These are phyloP conservation scores for Gastrophysa polygoni DNA, from an alignment of 2,888 invertebrate genomes.

Conservation along the genomic window DNA sequence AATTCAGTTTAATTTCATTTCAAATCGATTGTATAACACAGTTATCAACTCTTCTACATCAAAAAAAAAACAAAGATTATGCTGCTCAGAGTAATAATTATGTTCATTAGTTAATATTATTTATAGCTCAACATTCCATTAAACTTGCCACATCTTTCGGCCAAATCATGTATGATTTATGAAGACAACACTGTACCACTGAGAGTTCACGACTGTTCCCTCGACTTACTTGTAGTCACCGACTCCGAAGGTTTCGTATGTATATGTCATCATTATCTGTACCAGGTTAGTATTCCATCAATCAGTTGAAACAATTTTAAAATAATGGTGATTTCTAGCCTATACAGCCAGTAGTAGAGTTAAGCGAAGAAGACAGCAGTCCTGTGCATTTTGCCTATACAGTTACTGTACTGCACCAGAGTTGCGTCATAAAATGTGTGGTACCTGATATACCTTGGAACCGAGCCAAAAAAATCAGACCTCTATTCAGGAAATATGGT, in stretches of 20 bases:
- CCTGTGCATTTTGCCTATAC: conserved; percentile 86
- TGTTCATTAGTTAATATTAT: not conserved
- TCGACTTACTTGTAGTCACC: conserved; percentile 79
- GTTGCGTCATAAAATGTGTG: conserved; percentile 82
- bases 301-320: too few relatives aligned
- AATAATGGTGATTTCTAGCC: conserved; percentile 56
- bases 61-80: too few relatives aligned
- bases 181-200: conserved; percentile 83
- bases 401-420: conserved; percentile 81
- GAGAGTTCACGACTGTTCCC: conserved; percentile 79
- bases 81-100: too few relatives aligned
- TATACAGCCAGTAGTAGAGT: conserved; percentile 60
- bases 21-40: too few relatives aligned
- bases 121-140: conserved; percentile 82
- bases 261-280: conserved; percentile 83
- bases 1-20: too few relatives aligned
- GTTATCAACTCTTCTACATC: too few relatives aligned
- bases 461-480: conserved; percentile 75
- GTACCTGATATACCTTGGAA: conserved; percentile 82
- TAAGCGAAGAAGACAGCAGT: conserved; percentile 62
- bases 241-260: conserved; percentile 76
- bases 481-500: conserved; percentile 77
- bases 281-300: conserved; percentile 60
- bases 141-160: conserved; percentile 72
- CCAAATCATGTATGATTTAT: conserved; percentile 70